Evolutionary conservation across 2,888 invertebrate species (phyloP), one percentile per base, ranked within the genome.

Genomic region (Monopis laevigella): DNA sequence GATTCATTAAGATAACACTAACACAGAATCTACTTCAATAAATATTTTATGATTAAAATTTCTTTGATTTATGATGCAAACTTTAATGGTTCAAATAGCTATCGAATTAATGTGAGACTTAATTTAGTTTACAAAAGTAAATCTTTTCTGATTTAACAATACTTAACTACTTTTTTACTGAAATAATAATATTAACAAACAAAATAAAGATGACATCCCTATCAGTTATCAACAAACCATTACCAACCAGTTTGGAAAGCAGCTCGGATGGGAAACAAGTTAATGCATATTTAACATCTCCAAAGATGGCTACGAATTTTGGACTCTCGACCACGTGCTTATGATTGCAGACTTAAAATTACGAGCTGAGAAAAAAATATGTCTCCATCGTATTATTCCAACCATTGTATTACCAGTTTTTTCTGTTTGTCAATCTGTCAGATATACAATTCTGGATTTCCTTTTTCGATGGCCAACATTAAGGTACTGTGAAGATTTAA

Each of bases 241-340:
- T 32, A 32, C 14, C 14, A 14, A 32, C 32, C 32, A 4, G 32
- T 32, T 32, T 32, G 32, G 32, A 32, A 32, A 32, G 32, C 17
- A 14, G 6, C 32, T n/a, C n/a, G 7, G 10, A 32, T 32, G n/a
- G 7, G 2, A 2, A 29, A 29, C 32, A 14, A 7, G 32, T 16
- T 32, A 17, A 13, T 32, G 8, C 32, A 32, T 32, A 14, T 32
- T 32, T 14, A 32, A 17, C 14, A 14, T 14, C 14, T n/a, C 12
- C 29, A 14, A 32, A 32, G 32, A 32, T 32, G 32, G 7, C 14
- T n/a, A 4, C 29, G 29, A 29, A 12, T 30, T 30, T 30, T 14
- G 12, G 30, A 30, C 12, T 3, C 13, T 7, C 8, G 12, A 30
- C 11, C 17, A 32, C 17, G 32, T 32, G 32, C 32, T 14, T 32